phyloP scores from a whole-genome alignment of 2,113 vertebrate species.

The Phrynosoma blainvillii region DNA sequence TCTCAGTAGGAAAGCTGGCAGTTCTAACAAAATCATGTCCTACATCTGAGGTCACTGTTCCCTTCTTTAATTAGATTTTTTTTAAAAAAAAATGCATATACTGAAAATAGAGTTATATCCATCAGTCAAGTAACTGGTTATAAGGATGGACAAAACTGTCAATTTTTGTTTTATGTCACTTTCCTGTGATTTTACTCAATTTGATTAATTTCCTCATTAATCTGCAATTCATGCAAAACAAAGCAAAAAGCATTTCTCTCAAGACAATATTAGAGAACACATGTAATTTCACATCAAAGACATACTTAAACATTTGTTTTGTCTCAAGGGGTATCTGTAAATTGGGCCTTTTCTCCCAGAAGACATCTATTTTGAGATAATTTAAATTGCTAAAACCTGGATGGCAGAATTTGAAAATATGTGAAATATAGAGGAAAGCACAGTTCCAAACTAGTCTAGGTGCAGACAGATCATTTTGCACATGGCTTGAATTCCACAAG shows the following conservation, averaged over 20 bases:
- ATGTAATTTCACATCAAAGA: no score
- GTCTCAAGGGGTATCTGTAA: neutral
- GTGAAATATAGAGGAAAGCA: neutral
- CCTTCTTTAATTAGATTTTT: no score
- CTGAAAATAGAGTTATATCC: no score
- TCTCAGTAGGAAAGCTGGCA: neutral
- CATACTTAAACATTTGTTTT: no score
- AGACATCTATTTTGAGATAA: neutral
- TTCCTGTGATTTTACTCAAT: neutral
- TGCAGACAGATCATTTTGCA: neutral
- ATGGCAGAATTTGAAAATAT: neutral
- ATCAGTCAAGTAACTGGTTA: no score
- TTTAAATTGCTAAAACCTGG: neutral
- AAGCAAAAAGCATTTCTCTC: neutral
- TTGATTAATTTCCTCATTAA: neutral
- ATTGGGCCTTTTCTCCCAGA: neutral
- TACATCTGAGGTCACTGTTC: neutral
- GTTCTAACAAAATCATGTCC: neutral
- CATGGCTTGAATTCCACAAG: neutral
- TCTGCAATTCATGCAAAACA: neutral
- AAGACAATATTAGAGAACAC: neutral
- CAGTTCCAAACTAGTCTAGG: neutral
- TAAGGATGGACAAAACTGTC: no score
- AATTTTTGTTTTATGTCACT: neutral
- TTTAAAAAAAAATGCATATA: no score